Conservation (phyloP, 1,140 invertebrate genomes). For the Teleogryllus occipitalis region DNA sequence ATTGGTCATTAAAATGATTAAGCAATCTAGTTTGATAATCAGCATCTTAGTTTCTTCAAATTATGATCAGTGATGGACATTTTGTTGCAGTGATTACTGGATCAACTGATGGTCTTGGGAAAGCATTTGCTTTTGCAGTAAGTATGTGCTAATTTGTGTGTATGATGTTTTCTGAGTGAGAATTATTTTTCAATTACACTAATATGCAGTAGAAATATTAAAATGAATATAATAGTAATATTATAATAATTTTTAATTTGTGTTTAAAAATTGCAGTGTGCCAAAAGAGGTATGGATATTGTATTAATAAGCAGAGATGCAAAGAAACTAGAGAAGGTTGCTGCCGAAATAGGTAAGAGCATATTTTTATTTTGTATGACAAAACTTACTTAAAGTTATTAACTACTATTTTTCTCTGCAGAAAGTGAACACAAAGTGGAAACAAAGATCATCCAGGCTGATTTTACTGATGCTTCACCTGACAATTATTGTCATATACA, state of each 20-base stretch:
- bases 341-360: slow-evolving; percentile 68
- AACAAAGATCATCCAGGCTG: slow-evolving; percentile 72
- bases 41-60: too few relatives aligned
- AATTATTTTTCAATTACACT: too few relatives aligned
- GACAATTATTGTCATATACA: slow-evolving; percentile 69
- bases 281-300: slow-evolving; percentile 72
- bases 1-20: too few relatives aligned
- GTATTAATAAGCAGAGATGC: slow-evolving; percentile 81
- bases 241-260: slow-evolving; percentile 16
- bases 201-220: neutral
- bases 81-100: slow-evolving; percentile 72
- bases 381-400: neutral
- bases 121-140: slow-evolving; percentile 72
- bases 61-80: neutral
- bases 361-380: neutral
- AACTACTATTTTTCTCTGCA: slow-evolving; percentile 28
- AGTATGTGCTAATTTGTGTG: slow-evolving; percentile 27
- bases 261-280: slow-evolving; percentile 50
- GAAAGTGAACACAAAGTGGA: slow-evolving; percentile 65
- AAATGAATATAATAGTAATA: neutral
- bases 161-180: too few relatives aligned
- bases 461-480: slow-evolving; percentile 61
- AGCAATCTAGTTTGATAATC: too few relatives aligned
- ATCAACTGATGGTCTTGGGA: slow-evolving; percentile 87
- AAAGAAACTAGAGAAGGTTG: slow-evolving; percentile 70